These are phyloP conservation scores for Dermatemys mawii DNA, from an alignment of 2,113 vertebrate genomes.

Conservation along the genomic window DNA sequence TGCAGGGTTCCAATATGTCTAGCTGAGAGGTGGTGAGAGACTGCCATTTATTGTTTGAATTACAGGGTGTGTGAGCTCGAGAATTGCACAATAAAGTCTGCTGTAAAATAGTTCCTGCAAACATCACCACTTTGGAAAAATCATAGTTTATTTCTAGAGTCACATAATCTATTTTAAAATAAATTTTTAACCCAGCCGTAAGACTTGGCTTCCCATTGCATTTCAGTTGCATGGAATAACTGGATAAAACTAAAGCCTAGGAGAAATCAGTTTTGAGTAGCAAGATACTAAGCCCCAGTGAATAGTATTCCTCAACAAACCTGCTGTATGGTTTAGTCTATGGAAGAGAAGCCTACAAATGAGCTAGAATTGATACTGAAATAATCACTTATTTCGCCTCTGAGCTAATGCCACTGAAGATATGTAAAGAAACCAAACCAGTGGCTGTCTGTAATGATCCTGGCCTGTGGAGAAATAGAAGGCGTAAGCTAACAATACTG, in stretches of 20 bases:
- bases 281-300: conserved; percentile 26
- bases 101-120: background rate
- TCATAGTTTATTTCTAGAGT: background rate
- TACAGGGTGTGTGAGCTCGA: background rate
- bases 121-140: background rate
- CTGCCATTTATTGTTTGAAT: background rate
- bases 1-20: background rate
- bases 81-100: background rate
- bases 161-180: background rate
- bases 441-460: conserved; percentile 17
- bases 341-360: conserved; percentile 46
- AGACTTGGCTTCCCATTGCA: conserved; percentile 39
- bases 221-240: conserved; percentile 34
- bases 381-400: conserved; percentile 44
- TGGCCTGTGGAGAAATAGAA: conserved; percentile 33
- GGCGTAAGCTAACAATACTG: conserved; percentile 39
- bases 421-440: background rate
- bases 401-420: conserved; percentile 46
- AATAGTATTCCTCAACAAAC: conserved; percentile 40
- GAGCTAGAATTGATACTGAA: conserved; percentile 51
- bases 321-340: conserved; percentile 18
- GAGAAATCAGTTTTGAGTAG: conserved; percentile 44
- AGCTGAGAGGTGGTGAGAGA: background rate
- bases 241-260: conserved; percentile 53
- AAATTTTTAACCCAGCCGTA: conserved; percentile 51